Conservation (phyloP, 2,113 vertebrate genomes). For the Rhynchopsitta pachyrhyncha region DNA sequence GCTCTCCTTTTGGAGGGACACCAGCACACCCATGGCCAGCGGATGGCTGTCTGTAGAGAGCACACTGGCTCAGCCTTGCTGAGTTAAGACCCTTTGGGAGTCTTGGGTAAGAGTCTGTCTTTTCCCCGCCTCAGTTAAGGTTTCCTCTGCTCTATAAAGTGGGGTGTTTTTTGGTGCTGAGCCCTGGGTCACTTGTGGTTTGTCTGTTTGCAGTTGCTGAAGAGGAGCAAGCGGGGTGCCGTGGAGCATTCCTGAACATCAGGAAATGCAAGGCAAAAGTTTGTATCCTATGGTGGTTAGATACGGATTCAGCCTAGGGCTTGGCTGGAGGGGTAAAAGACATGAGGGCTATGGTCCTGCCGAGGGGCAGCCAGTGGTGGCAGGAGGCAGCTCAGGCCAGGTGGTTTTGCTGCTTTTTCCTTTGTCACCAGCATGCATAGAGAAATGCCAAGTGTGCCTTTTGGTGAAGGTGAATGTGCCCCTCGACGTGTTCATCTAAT, state of each 20-base stretch:
- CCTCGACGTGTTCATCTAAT: not conserved
- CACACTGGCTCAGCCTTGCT: not conserved
- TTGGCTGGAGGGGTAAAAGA: not conserved
- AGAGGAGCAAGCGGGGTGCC: not conserved
- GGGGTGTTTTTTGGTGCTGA: not conserved
- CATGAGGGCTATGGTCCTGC: accelerated
- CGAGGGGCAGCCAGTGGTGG: not conserved
- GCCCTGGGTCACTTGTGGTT: not conserved
- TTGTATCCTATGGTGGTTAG: accelerated
- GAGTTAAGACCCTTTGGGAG: not conserved
- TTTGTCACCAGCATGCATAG: accelerated
- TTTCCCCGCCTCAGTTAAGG: not conserved
- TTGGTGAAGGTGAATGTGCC: not conserved
- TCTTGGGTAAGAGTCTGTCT: not conserved
- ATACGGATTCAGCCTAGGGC: not conserved
- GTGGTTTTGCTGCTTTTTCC: not conserved
- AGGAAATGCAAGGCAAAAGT: not conserved
- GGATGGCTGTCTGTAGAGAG: not conserved
- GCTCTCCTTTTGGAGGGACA: not conserved
- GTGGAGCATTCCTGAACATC: not conserved
- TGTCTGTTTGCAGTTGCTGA: not conserved
- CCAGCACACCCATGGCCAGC: not conserved
- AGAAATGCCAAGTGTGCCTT: not conserved
- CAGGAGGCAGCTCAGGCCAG: not conserved
- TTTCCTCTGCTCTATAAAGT: not conserved